These are phyloP conservation scores for Mus spretus DNA, from an alignment of 2,797 vertebrate genomes.

Conservation along the genomic window DNA sequence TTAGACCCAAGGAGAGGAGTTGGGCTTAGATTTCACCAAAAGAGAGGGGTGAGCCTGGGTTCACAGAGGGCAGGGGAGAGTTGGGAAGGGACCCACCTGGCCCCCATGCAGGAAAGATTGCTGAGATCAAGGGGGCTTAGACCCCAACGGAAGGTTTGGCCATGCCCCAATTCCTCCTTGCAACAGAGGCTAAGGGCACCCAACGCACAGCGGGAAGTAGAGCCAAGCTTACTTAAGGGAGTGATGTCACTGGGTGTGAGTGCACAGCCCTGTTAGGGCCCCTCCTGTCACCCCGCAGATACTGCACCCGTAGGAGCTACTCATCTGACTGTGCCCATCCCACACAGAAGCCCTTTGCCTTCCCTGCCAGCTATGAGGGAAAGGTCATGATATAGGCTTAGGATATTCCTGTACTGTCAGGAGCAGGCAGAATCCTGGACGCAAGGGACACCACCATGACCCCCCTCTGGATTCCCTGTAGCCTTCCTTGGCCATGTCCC, in stretches of 20 bases:
- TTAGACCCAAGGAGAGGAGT: background rate
- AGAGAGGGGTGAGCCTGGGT: background rate
- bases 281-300: background rate
- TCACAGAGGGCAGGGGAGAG: background rate
- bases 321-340: background rate
- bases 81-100: background rate
- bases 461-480: background rate
- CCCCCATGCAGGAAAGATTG: background rate
- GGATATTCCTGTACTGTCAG: background rate
- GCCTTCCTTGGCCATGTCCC: background rate
- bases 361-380: too few relatives aligned
- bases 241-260: too few relatives aligned
- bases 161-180: background rate
- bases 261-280: background rate
- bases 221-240: background rate
- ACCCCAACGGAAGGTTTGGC: background rate
- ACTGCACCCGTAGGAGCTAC: background rate
- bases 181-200: background rate
- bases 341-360: background rate
- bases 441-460: background rate
- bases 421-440: background rate
- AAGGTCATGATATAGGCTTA: background rate
- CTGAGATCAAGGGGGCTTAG: background rate
- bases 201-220: background rate
- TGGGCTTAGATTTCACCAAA: background rate